A percentile compares a stretch with the other conserved stretches of the same genome.
Evolutionary conservation across 2,797 vertebrate species (phyloP).

Genomic region (Anas acuta): DNA sequence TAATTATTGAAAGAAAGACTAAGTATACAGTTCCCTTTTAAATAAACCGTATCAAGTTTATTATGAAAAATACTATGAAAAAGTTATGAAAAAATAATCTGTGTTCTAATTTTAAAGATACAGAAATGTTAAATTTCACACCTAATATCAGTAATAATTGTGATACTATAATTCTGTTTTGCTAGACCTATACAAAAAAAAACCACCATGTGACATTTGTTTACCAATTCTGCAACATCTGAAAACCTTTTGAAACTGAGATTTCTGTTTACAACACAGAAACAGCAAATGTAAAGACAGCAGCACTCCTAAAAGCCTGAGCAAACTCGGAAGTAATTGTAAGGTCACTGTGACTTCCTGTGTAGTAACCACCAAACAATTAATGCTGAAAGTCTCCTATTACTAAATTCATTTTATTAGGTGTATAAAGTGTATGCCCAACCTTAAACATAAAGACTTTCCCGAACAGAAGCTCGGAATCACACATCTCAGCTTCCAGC

Average conservation of each 20-base stretch:
- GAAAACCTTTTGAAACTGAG: background rate
- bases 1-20: background rate
- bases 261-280: background rate
- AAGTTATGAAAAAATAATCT: background rate
- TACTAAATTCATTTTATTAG: background rate
- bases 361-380: background rate
- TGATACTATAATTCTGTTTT: background rate
- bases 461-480: background rate
- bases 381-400: background rate
- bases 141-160: background rate
- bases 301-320: background rate
- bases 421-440: background rate
- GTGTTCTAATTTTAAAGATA: background rate
- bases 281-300: background rate
- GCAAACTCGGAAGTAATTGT: background rate
- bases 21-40: background rate
- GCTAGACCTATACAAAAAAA: background rate
- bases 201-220: rapidly evolving
- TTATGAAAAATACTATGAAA: background rate
- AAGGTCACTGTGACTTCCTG: background rate
- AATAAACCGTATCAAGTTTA: background rate
- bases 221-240: background rate
- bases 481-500: background rate
- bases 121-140: background rate
- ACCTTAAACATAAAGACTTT: background rate